Percentiles rank a stretch among this genome's conserved stretches.
Evolutionary conservation across 2,113 vertebrate species (phyloP).

Genomic region (Marmota monax): DNA sequence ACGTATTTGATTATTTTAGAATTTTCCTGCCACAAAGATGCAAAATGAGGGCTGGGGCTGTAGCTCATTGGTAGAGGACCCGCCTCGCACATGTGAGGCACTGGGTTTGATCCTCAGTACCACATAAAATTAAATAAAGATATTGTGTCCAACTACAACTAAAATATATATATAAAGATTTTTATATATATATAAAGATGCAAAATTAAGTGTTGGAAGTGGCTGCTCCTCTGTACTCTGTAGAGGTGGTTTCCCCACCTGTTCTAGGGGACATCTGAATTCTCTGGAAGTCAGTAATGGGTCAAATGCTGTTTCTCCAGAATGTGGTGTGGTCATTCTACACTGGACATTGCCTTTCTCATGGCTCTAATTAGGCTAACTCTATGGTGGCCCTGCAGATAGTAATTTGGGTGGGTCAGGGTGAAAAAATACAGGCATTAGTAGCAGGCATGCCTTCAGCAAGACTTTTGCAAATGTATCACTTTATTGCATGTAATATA

Average conservation of each 20-base stretch:
- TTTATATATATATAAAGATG: not conserved
- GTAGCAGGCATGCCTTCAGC: not conserved
- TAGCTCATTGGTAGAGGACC: too few species aligned
- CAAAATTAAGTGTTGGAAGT: not conserved
- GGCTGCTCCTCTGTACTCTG: not conserved
- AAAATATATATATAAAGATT: too few species aligned
- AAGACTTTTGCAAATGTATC: not conserved
- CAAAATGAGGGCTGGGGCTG: not conserved
- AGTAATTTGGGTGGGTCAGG: not conserved
- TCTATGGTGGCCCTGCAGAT: not conserved
- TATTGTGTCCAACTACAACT: too few species aligned
- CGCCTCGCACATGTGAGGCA: too few species aligned
- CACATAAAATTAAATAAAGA: too few species aligned
- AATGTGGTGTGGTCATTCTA: not conserved
- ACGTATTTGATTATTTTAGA: not conserved
- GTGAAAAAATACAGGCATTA: not conserved
- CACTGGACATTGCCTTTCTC: not conserved
- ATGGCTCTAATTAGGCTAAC: not conserved
- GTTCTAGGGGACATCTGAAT: not conserved
- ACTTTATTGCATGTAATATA: not conserved
- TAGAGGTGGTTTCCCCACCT: not conserved
- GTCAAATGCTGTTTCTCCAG: not conserved
- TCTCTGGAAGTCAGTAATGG: not conserved
- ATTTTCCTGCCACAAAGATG: not conserved
- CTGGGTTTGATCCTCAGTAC: too few species aligned